Evolutionary conservation across 2,888 invertebrate species (phyloP), one percentile per base, ranked within the genome.

Genomic region (Seira musarum): DNA sequence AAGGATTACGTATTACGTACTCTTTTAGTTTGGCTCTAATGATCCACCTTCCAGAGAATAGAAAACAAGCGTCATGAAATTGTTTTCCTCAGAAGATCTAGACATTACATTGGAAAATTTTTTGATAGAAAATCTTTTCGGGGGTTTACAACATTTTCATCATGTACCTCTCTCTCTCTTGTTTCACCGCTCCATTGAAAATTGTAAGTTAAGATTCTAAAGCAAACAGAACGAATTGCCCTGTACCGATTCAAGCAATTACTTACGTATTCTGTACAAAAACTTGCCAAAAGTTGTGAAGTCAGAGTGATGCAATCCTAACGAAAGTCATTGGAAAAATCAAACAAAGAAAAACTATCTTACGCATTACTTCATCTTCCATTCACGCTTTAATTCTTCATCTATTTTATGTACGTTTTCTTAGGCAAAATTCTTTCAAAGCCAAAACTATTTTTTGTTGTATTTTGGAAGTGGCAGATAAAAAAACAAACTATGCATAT

Each of bases 401-500:
- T 30, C 30, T 30, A 2, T 30, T n/a, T n/a, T n/a, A n/a, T 30
- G 30, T 30, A 5, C 30, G 8, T 8, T 30, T 8, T 30, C 8
- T 8, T 30, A 30, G 8, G 8, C 30, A 30, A 30, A 30, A 30
- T 30, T 30, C 30, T 30, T 30, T 30, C 30, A 2, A 30, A 30
- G 30, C 30, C 30, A 8, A 30, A 30, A 30, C 3, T 30, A 30
- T 30, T 30, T 30, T 8, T 30, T 30, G 2, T 30, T 30, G 30
- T 30, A 30, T 30, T 30, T 30, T 30, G 3, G 8, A 30, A 30
- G 53, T 30, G 53, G 49, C 19, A 63, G 19, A 17, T 24, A 72
- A 21, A 65, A 72, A n/a, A 49, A 72, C 63, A 72, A 46, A 53
- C 72, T 53, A 49, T 30, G n/a, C n/a, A n/a, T 30, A 5, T 8